Conservation (phyloP, 2,113 vertebrate species). For the Thomomys bottae region DNA sequence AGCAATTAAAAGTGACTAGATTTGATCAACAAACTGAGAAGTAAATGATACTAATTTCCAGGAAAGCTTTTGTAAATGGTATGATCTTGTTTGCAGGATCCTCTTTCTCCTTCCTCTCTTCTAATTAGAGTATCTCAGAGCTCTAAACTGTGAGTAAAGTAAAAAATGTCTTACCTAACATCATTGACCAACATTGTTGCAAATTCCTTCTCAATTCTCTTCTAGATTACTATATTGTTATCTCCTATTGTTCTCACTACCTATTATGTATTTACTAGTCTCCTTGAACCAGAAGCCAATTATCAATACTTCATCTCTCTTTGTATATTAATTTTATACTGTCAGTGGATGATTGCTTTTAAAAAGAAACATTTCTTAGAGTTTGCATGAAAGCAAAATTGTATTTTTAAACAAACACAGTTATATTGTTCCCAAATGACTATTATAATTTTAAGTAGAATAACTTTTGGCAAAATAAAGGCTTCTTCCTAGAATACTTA, state of each 20-base stretch:
- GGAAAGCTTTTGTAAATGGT: background rate
- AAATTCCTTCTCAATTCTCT: background rate
- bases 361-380: background rate
- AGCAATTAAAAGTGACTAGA: background rate
- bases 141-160: too few species aligned
- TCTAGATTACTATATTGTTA: background rate
- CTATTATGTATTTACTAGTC: background rate
- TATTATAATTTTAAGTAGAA: constrained; percentile 46
- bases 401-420: constrained; percentile 43
- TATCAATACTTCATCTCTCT: background rate
- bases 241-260: background rate
- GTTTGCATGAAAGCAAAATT: constrained; percentile 3
- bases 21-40: background rate
- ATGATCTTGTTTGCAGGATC: background rate
- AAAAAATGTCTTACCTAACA: background rate
- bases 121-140: too few species aligned
- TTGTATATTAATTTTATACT: constrained; percentile 11
- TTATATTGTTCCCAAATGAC: background rate
- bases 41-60: background rate
- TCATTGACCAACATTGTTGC: background rate
- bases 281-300: background rate
- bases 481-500: constrained; percentile 9
- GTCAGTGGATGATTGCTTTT: background rate
- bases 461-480: constrained; percentile 42
- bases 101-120: background rate